Evolutionary conservation across 2,888 invertebrate species (phyloP), one percentile per base, ranked within the genome.

Genomic region (Hipparchia sbordonii): DNA sequence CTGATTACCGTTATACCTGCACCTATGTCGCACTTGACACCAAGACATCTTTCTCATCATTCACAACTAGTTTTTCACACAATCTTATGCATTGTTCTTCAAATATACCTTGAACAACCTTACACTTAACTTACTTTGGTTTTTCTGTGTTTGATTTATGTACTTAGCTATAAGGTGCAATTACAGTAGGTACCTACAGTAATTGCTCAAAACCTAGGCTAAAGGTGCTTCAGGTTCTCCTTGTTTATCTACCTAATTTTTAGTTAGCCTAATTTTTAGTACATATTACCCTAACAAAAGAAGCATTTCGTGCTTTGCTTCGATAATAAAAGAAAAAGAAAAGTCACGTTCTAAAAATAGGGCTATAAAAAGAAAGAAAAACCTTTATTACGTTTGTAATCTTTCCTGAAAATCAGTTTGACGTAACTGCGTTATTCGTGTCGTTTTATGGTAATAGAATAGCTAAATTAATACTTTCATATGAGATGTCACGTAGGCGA

Each of bases 401-500:
- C 23, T 65, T 65, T 65, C 33, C 51, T 33, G 51, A 51, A 23
- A 52, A 65, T 51, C 65, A 23, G 65, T 65, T 52, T 51, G 12
- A 65, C 51, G 33, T 52, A 52, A 52, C 33, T 65, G 8, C 65
- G 33, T 52, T 45, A 60, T 52, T 52, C 8, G n/a, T 33, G 46
- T 6, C 48, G 6, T 45, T 70, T 59, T 54, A 23, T 56, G 9
- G n/a, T 57, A 63, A 57, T 70, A 70, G 57, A 70, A 52, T 5
- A 13, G 48, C 48, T 62, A 62, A 52, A 62, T 70, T 52, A 60
- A 60, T 60, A 60, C 10, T 13, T 46, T 57, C 60, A 60, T 51
- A 69, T 67, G 48, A 59, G 57, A 57, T 60, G 52, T 69, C 12
- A 60, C 61, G 73, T 75, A 68, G 71, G 71, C 62, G 65, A 65